Percentiles rank a stretch among this genome's conserved stretches.
These are phyloP conservation scores for Troides oblongomaculatus DNA, from an alignment of 2,888 invertebrate genomes.

Conservation along the genomic window DNA sequence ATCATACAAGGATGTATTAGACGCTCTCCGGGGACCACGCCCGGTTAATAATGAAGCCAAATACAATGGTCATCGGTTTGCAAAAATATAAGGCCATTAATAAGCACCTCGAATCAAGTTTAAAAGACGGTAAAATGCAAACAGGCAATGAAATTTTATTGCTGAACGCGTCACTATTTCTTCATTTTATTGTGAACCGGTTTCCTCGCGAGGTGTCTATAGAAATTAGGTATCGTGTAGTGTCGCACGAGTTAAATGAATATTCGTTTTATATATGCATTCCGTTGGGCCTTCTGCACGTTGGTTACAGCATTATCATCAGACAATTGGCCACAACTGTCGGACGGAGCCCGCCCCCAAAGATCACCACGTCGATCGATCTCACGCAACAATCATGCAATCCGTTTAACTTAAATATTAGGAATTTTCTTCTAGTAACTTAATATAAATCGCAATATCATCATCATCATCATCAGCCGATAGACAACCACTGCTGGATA, in stretches of 20 bases:
- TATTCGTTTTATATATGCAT: neutral
- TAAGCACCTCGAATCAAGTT: slow-evolving; percentile 28
- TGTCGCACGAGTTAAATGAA: slow-evolving; percentile 10
- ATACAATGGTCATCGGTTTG: slow-evolving; percentile 16
- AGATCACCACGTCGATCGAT: too few relatives aligned
- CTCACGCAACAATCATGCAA: too few relatives aligned
- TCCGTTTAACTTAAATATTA: too few relatives aligned
- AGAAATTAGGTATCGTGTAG: slow-evolving; percentile 26
- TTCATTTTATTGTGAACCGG: slow-evolving; percentile 30
- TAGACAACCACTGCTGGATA: too few relatives aligned
- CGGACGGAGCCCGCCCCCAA: too few relatives aligned
- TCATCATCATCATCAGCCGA: too few relatives aligned
- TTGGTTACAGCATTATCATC: too few relatives aligned
- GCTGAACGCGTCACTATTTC: slow-evolving; percentile 27
- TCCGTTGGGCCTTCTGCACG: neutral
- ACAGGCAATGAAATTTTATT: slow-evolving; percentile 30
- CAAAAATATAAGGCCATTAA: slow-evolving; percentile 27
- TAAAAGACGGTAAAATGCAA: slow-evolving; percentile 28
- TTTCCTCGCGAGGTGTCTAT: slow-evolving; percentile 25
- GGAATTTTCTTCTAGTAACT: too few relatives aligned
- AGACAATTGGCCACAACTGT: too few relatives aligned
- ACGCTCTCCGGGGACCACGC: slow-evolving; percentile 11
- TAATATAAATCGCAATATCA: too few relatives aligned
- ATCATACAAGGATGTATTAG: slow-evolving; percentile 3
- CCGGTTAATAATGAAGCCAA: slow-evolving; percentile 9